Base-by-base conservation (phyloP, 2,113 vertebrate genomes). In the Zapornia atra region DNA sequence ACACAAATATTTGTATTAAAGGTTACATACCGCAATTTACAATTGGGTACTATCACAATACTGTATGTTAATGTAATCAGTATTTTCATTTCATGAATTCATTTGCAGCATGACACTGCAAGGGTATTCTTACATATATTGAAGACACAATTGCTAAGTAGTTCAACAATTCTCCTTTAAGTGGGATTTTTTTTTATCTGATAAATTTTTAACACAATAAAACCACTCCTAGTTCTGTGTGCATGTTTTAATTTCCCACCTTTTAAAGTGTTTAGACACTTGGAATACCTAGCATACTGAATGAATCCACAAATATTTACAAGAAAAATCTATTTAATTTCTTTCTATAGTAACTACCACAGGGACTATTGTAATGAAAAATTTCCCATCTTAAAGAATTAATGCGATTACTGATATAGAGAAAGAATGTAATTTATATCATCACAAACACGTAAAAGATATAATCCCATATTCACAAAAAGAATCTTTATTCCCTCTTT, bases 31-130 rank as follows among this genome's bases (percentile, higher is more conserved):
- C 93, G 90, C 92, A 97, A 96, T 97, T 97, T 97, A 94, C 92
- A 96, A 94, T 7, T 90, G 96, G 83, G 86, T 86, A 88, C 79
- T 94, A 96, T 96, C 94, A 97, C 92, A 97, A 95, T 96, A 96
- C 96, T 95, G 92, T 97, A 97, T 97, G 97, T 94, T 97, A 97
- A 97, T 97, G 97, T 84, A 97, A 97, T 97, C 97, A 97, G 96
- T 95, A 94, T 90, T 96, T 97, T 95, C 85, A 79, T 96, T 97
- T 96, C 92, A 89, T 96, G 71, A 97, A 97, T 97, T 97, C 95
- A 97, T 94, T 90, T 97, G 94, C 94, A 96, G 93, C 89, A 29
- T 94, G 94, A 96, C 94, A 96, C 95, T 95, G 92, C 92, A 97
- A 96, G 96, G 94, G 94, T 92, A 96, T 96, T 95, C 95, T 94